Base-by-base conservation (phyloP, 2,113 vertebrate genomes). In the Trematomus loennbergii region DNA sequence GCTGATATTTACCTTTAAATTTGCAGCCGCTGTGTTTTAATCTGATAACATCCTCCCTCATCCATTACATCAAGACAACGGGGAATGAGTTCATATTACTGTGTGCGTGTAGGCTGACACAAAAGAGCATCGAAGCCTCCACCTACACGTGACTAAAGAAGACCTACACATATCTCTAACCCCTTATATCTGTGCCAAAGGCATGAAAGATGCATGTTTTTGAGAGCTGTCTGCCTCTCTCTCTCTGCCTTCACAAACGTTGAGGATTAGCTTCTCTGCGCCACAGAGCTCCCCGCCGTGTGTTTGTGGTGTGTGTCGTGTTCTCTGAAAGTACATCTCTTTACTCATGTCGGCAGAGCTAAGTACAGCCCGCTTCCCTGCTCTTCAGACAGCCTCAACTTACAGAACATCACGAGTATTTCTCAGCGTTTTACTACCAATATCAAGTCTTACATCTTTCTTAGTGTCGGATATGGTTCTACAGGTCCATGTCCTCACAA, bases 361-460 rank as follows among this genome's bases (percentile, higher is more conserved):
- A 20, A 50, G 22, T 0, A 16, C 54, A 53, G 13, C 59, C 3
- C 49, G 13, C 20, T 52, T 64, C 12, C 9, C 0, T 1, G 46
- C 36, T 25, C 67, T 67, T 82, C 40, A 60, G 61, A 72, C 73
- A 48, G n/a, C 71, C 60, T 25, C 46, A 9, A 10, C 36, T 45
- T 46, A 18, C 52, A 12, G 43, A 5, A 2, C 58, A n/a, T 49
- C 6, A 18, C 6, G 2, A 8, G 22, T 46, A 17, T 43, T 29
- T 52, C 20, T 5, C 9, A 9, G 17, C 1, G 6, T 61, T 61
- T 55, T 62, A 43, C 40, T 61, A 50, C 33, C 20, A 13, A 46
- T 0, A 5, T 17, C 36, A 33, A 6, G 49, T 40, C 9, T 3
- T 29, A 29, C 49, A 13, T 45, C 0, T 5, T 53, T 72, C 15